Conservation (phyloP, 2,888 invertebrate genomes). For the Bombylius major region DNA sequence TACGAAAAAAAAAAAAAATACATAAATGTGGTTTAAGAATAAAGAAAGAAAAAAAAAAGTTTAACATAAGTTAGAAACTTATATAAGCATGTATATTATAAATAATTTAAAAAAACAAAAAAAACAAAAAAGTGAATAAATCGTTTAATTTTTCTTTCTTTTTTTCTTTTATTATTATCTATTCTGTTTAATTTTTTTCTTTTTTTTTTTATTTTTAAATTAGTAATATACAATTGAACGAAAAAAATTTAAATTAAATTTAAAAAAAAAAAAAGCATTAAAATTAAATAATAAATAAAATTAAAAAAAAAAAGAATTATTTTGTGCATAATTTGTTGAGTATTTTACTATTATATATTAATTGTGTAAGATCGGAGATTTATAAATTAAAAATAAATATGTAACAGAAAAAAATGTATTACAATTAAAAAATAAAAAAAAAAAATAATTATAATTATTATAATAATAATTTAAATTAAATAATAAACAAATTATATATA, state of each 20-base stretch:
- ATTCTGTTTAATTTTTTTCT: constrained; percentile 1
- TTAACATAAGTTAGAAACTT: too few relatives aligned
- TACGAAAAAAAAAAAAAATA: too few relatives aligned
- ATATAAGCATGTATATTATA: not conserved
- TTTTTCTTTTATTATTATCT: not conserved
- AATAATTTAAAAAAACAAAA: constrained; percentile 1
- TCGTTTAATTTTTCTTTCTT: not conserved
- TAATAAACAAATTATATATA: too few relatives aligned
- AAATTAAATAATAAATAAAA: too few relatives aligned
- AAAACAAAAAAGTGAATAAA: not conserved
- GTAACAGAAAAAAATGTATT: constrained; percentile 3
- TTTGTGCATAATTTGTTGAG: constrained; percentile 8
- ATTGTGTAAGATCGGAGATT: not conserved
- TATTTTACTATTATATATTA: constrained; percentile 3
- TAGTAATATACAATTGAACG: too few relatives aligned
- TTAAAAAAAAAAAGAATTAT: not conserved
- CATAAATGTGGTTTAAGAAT: too few relatives aligned
- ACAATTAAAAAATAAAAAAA: constrained; percentile 2
- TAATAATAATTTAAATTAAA: not conserved
- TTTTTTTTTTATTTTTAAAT: constrained; percentile 2
- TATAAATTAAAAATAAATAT: not conserved
- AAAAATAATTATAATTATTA: not conserved
- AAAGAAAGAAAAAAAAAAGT: too few relatives aligned
- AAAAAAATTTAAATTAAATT: too few relatives aligned
- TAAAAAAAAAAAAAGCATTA: too few relatives aligned